Evolutionary conservation across 2,888 invertebrate species (phyloP), one percentile per base, ranked within the genome.

Genomic region (Stenodera caucasica): DNA sequence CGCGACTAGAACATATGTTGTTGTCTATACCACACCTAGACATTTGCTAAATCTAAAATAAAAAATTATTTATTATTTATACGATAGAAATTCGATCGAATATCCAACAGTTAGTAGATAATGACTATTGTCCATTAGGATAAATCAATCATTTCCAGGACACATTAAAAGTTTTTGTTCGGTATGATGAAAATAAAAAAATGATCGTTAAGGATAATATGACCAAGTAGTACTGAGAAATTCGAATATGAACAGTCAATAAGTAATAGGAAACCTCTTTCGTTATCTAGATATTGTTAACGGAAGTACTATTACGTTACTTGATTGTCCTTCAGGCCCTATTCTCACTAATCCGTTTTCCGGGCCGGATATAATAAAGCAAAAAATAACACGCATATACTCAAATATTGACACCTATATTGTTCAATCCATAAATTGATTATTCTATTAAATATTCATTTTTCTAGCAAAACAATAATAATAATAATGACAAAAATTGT

Each of bases 221-320:
- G 51, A 53, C 51, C 35, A 55, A 52, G 49, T 58, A 57, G 50
- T 51, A 55, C 50, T 35, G 55, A 53, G 53, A 62, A 55, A 49
- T 53, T 58, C 49, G 23, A 57, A 58, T 55, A 61, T 58, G 55
- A 55, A 60, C 50, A 55, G 26, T 40, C 26, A 53, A 33, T 57
- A 30, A 29, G 14, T 49, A 51, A 50, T 56, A 49, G 37, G 61
- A 60, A 60, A 54, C 61, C 61, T 57, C 49, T 58, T 55, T 15
- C 29, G 57, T 49, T 45, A 45, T 45, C 45, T 55, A 62, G 58
- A 59, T 62, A 62, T 62, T 62, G 65, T 68, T 61, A 64, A 68
- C 68, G 66, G 68, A 66, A 68, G 5, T 26, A 26, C 66, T 64
- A 68, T 68, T 65, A 68, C 65, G 61, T 68, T 66, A 65, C 68